Base-by-base conservation (phyloP, 2,797 vertebrate genomes). In the Meriones psammophilus region DNA sequence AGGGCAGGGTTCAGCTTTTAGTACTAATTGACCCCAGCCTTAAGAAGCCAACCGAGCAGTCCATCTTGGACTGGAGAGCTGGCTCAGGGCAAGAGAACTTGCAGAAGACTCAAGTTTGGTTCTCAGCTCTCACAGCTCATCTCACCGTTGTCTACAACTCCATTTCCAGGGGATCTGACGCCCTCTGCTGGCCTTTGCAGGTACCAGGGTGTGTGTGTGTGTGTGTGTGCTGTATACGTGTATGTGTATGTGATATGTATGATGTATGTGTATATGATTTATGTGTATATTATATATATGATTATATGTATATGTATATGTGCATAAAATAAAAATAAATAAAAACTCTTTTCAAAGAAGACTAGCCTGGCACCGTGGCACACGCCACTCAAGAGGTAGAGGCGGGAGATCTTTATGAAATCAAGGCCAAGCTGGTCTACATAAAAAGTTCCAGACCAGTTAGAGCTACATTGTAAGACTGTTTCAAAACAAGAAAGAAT, bases 401-500 rank as follows among this genome's bases (percentile, higher is more conserved):
- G 42, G 46, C 84, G 54, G 46, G 20, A 3, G 30, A 36, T n/a
- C 66, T 17, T 66, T 69, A 22, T 66, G 66, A 86, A 26, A 54
- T 69, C 46, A 26, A 54, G 20, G 46, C 64, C 64, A 86, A 36
- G 6, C 64, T 69, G 10, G 46, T 26, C 46, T 56, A 56, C 64
- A 5, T 5, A 36, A 46, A 22, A 68, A 69, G 46, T 26, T 68
- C 13, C 83, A 86, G 26, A 7, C 46, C 33, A 86, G 42, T 50
- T 15, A 26, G 64, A 86, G 30, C 64, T 26, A 69, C 3, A 36
- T 46, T 54, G 22, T 69, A 20, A 86, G 64, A 69, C 83, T 68
- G 39, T 84, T 28, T 42, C 81, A 84, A 66, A 66, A 30, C 56
- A 84, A 54, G 64, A 92, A 92, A 83, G 60, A 71, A 81, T 46